These are phyloP conservation scores for Polypterus bichir DNA, from an alignment of 2,113 vertebrate species.

Conservation along the genomic window DNA sequence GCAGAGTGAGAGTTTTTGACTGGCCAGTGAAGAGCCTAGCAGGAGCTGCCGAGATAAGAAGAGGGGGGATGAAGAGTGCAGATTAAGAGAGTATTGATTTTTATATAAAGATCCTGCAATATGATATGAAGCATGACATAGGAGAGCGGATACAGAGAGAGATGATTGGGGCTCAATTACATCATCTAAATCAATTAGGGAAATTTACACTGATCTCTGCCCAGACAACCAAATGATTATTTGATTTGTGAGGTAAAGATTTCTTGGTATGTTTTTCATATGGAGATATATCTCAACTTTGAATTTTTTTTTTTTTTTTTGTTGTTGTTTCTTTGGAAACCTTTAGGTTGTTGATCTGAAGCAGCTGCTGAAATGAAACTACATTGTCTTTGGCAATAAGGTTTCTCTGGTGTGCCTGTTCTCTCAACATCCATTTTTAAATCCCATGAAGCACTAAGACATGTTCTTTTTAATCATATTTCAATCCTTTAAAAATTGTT, in stretches of 20 bases:
- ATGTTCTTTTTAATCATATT: too few relatives aligned
- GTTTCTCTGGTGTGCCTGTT: too few relatives aligned
- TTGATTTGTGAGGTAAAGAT: background rate
- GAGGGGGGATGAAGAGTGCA: constrained; percentile 30
- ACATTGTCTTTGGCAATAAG: too few relatives aligned
- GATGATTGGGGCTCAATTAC: constrained; percentile 26
- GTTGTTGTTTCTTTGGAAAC: too few relatives aligned
- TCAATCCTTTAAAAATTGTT: too few relatives aligned
- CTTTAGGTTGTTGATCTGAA: too few relatives aligned
- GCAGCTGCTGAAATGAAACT: too few relatives aligned
- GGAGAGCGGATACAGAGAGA: constrained; percentile 2
- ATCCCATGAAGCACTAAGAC: too few relatives aligned
- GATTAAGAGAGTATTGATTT: constrained; percentile 57
- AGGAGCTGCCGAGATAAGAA: constrained; percentile 9
- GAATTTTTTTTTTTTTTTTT: too few relatives aligned
- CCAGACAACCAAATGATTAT: background rate
- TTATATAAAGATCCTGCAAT: constrained; percentile 54
- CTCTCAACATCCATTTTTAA: too few relatives aligned
- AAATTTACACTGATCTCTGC: constrained; percentile 5
- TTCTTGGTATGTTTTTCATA: too few relatives aligned
- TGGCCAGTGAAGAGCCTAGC: constrained; percentile 33
- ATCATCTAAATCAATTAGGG: constrained; percentile 26
- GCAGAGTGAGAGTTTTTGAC: constrained; percentile 27
- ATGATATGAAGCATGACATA: constrained; percentile 31
- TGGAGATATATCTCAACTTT: too few relatives aligned